Conservation (phyloP, 2,888 invertebrate species). For the Acanthosepion pharaonis region DNA sequence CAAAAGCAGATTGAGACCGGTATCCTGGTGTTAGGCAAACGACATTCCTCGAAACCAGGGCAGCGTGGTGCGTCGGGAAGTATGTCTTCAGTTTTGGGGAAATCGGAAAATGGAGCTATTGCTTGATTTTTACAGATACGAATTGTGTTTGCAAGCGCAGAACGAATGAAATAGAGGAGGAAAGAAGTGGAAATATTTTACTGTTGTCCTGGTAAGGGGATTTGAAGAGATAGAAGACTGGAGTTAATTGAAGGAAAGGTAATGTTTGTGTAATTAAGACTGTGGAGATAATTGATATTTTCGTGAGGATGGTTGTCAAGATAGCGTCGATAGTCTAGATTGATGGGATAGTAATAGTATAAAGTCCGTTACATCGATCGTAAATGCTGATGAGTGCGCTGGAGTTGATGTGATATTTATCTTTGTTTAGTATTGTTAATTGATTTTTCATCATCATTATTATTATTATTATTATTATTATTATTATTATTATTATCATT, state of each 20-base stretch:
- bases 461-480: not conserved
- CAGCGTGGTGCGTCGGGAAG: not conserved
- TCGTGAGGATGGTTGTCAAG: not conserved
- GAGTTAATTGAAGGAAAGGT: not conserved
- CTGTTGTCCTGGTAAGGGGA: not conserved
- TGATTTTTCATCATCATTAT: not conserved
- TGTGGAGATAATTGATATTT: conserved; percentile 33
- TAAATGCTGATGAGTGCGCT: no score
- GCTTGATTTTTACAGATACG: not conserved
- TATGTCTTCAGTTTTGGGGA: not conserved
- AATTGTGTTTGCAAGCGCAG: not conserved
- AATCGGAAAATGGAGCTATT: not conserved
- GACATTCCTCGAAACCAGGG: not conserved
- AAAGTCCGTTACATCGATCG: not conserved
- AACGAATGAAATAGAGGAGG: not conserved
- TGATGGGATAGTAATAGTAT: not conserved
- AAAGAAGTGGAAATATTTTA: not conserved
- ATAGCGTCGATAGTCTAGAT: not conserved
- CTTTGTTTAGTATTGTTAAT: not conserved
- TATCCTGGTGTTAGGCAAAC: not conserved
- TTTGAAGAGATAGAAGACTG: not conserved
- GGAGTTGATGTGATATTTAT: not conserved
- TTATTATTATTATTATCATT: no score
- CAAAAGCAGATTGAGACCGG: not conserved
- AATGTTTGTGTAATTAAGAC: conserved; percentile 21